Evolutionary conservation across 2,113 vertebrate genomes (phyloP).

Genomic region (Macrotus californicus): DNA sequence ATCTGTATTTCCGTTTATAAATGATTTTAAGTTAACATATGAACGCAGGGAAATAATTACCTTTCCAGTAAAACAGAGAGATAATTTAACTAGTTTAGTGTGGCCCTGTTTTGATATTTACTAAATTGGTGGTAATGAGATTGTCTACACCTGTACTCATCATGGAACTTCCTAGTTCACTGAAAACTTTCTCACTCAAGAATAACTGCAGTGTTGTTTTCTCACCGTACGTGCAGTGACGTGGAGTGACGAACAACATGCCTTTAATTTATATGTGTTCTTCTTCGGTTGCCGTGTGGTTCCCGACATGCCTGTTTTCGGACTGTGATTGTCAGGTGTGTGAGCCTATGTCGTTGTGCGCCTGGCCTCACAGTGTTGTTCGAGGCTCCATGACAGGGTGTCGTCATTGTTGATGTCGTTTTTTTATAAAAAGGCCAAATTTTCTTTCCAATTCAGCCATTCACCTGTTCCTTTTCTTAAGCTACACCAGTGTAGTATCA

Average conservation of each 20-base stretch:
- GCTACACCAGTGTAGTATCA: not conserved
- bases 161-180: conserved; percentile 31
- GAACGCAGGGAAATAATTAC: conserved; percentile 44
- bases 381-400: conserved; percentile 2
- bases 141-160: not conserved
- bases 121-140: not conserved
- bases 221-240: conserved; percentile 57
- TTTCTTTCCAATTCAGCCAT: conserved; percentile 25
- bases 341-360: not conserved
- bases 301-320: conserved; percentile 19
- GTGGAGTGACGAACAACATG: not conserved
- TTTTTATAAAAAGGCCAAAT: conserved; percentile 22
- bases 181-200: conserved; percentile 42
- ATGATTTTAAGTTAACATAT: conserved; percentile 46
- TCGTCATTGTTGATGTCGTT: conserved; percentile 15
- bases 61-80: not conserved
- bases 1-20: conserved; percentile 74
- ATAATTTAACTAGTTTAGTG: not conserved
- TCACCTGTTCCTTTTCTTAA: conserved; percentile 13
- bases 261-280: conserved; percentile 35
- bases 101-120: not conserved
- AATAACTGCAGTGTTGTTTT: conserved; percentile 40
- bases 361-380: conserved; percentile 36
- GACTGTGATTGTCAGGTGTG: not conserved
- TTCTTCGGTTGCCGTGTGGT: not conserved